Evolutionary conservation across 64 coral and sea anemone species (phyloP).

Genomic region (Anthopleura sola): DNA sequence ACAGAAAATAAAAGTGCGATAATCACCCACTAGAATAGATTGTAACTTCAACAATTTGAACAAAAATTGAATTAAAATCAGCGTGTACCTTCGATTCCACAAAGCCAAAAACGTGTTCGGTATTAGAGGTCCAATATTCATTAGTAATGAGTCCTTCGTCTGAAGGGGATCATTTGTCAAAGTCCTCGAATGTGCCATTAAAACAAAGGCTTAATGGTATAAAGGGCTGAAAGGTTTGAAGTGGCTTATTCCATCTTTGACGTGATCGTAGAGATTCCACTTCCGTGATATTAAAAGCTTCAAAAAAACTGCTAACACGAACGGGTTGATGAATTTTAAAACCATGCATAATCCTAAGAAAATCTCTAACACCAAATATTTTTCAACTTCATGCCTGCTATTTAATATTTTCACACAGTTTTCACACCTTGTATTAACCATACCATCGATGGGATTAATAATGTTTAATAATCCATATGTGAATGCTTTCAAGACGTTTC

Average conservation of each 20-base stretch:
- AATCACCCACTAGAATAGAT: neutral
- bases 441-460: neutral
- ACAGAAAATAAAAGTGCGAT: neutral
- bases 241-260: constrained; percentile 16
- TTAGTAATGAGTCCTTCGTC: neutral
- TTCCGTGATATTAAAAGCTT: constrained; percentile 9
- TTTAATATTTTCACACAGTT: neutral
- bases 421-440: neutral
- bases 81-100: neutral
- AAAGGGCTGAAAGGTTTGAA: constrained; percentile 11
- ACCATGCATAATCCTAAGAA: neutral
- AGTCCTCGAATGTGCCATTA: constrained; percentile 7
- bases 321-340: neutral
- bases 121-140: constrained; percentile 7
- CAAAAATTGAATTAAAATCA: neutral
- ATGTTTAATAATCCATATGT: neutral
- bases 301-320: neutral
- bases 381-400: too few species aligned
- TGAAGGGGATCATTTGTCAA: constrained; percentile 16
- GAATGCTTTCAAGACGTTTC: neutral
- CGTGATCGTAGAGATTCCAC: neutral
- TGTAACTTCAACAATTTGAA: neutral
- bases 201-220: neutral
- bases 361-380: too few species aligned
- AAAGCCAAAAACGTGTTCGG: constrained; percentile 1